These are phyloP conservation scores for Oryzias javanicus DNA, from an alignment of 2,113 vertebrate genomes.

Conservation along the genomic window DNA sequence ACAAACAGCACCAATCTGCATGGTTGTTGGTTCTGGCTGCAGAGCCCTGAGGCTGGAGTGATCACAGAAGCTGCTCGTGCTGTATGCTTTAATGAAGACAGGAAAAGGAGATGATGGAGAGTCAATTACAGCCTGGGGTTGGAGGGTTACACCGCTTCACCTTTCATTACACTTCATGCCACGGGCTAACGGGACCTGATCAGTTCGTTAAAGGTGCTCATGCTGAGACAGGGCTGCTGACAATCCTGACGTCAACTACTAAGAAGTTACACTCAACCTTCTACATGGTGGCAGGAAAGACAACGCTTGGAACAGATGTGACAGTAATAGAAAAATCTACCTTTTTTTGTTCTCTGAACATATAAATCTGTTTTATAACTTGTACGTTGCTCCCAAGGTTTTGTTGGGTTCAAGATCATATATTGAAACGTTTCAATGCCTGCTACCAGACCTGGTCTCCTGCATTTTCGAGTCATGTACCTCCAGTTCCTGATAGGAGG, in stretches of 20 bases:
- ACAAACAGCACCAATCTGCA: conserved; percentile 45
- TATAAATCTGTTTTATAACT: no score
- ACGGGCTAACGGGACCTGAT: conserved; percentile 60
- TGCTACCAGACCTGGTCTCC: no score
- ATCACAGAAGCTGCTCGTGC: conserved; percentile 61
- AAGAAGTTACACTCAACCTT: no score
- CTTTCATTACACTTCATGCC: conserved; percentile 70
- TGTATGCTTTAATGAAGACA: conserved; percentile 64
- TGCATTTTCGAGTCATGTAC: no score
- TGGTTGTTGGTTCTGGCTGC: conserved; percentile 28
- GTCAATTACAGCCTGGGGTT: conserved; percentile 67
- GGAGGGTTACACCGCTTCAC: conserved; percentile 64
- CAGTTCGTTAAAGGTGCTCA: conserved; percentile 56
- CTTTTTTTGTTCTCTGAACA: no score
- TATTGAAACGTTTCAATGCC: no score
- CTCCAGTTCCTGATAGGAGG: no score
- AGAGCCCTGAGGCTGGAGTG: conserved; percentile 45
- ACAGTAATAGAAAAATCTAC: no score
- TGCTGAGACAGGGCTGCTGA: conserved; percentile 29
- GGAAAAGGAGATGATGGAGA: conserved; percentile 63
- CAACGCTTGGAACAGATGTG: no score
- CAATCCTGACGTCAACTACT: conserved; percentile 33
- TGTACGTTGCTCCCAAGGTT: no score
- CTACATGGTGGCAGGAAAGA: no score
- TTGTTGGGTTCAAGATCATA: no score